Conservation (phyloP, 2,888 invertebrate species). For the Macrophya annulata region DNA sequence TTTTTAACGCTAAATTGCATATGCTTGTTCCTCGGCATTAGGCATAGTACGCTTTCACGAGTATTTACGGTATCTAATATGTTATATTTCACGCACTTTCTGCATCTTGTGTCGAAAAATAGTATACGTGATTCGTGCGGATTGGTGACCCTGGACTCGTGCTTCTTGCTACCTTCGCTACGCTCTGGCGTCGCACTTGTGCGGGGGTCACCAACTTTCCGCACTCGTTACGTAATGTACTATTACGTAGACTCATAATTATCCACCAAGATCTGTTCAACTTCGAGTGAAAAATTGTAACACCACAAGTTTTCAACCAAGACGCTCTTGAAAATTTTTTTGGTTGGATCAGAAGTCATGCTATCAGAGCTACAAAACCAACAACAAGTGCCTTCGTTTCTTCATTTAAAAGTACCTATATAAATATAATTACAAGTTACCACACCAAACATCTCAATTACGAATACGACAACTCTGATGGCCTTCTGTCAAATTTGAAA, state of each 20-base stretch:
- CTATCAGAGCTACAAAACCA: constrained; percentile 40
- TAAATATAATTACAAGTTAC: constrained; percentile 31
- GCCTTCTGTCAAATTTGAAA: constrained; percentile 27
- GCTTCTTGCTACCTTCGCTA: no score
- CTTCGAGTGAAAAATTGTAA: constrained; percentile 2
- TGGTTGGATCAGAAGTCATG: constrained; percentile 51
- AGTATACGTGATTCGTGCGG: no score
- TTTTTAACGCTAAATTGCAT: no score
- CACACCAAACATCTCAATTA: constrained; percentile 24
- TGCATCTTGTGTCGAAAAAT: no score
- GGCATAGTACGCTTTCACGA: no score
- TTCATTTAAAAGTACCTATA: constrained; percentile 19
- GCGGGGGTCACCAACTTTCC: no score
- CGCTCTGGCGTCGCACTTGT: no score
- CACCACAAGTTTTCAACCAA: constrained; percentile 44
- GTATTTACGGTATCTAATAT: no score
- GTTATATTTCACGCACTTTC: no score
- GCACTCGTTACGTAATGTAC: no score
- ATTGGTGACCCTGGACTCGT: no score
- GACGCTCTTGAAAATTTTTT: constrained; percentile 58
- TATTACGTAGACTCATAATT: not conserved
- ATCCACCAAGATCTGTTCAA: constrained; percentile 31
- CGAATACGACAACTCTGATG: constrained; percentile 15
- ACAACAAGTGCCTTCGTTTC: constrained; percentile 31
- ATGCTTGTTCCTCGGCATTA: no score